Conservation (phyloP, 1,140 invertebrate species). For the Globodera rostochiensis region DNA sequence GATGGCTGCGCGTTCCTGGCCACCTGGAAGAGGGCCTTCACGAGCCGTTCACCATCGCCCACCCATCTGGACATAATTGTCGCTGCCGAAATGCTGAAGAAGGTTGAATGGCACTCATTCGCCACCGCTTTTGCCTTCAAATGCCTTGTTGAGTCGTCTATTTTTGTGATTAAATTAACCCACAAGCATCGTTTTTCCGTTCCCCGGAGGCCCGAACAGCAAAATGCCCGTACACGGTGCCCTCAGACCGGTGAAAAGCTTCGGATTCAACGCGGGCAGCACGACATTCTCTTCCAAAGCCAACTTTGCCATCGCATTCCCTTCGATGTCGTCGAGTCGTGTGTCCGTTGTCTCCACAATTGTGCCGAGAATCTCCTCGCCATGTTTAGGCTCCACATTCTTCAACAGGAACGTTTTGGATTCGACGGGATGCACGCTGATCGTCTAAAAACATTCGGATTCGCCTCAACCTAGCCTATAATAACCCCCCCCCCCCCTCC, state of each 20-base stretch:
- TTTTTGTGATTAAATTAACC: constrained; percentile 1
- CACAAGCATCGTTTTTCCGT: constrained; percentile 82
- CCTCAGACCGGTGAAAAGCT: constrained; percentile 83
- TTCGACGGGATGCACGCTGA: neutral
- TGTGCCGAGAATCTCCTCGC: constrained; percentile 40
- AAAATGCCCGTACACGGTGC: constrained; percentile 89
- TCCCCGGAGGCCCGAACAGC: constrained; percentile 88
- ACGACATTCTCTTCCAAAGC: constrained; percentile 32
- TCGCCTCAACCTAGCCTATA: neutral
- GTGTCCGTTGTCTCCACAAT: constrained; percentile 33
- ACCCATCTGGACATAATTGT: constrained; percentile 69
- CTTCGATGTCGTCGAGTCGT: constrained; percentile 34
- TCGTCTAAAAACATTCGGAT: neutral
- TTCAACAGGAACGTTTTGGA: constrained; percentile 16
- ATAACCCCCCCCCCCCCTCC: neutral
- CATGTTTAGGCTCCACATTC: constrained; percentile 26
- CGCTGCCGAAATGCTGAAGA: constrained; percentile 68
- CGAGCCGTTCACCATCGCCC: constrained; percentile 68
- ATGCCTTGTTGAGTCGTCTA: neutral
- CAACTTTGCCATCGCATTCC: constrained; percentile 35
- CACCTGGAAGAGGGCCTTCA: constrained; percentile 68
- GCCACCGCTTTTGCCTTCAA: constrained; percentile 71
- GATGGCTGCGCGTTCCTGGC: constrained; percentile 70
- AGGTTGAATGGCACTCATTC: constrained; percentile 67
- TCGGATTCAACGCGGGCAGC: constrained; percentile 45